Evolutionary conservation across 1,140 invertebrate species (phyloP), one percentile per base, ranked within the genome.

Genomic region (Atta cephalotes): DNA sequence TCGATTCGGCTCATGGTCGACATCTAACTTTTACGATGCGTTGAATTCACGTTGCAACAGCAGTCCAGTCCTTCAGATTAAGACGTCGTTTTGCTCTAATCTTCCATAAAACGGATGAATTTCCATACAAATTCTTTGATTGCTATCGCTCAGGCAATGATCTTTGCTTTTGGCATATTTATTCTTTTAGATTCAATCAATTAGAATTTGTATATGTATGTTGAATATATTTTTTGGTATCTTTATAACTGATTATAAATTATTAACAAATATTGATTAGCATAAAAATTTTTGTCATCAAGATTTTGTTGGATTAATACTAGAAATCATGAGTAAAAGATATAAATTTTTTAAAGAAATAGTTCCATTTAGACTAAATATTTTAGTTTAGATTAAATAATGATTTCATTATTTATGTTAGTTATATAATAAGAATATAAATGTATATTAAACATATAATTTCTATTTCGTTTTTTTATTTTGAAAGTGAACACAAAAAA

Each of bases 11-110:
- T 87, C 86, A 68, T 63, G 62, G 53, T 14, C 80, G 80, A 87
- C 79, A 66, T 68, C 79, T 85, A 87, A 87, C 86, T 87, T 85
- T 85, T 87, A 76, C 70, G 68, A 84, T 56, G 31, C 51, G 79
- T 72, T 53, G 68, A 87, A 84, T 87, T 87, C 79, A 81, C 68
- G 85, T 71, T 31, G 31, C 68, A 51, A 72, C 9, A 25, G 18
- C 12, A 45, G 49, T 49, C 39, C 62, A 18, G 21, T 70, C 12
- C 14, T 81, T n/a, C 18, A 72, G 60, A 70, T 70, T 58, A 68
- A 82, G 85, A 85, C 39, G 65, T 81, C 62, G n/a, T 86, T 63
- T 82, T 49, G 35, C 49, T 87, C 45, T 87, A 82, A 87, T 87
- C 45, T 31, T 87, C 21, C 10, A 53, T 82, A 65, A 87, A 72